Base-by-base conservation (phyloP, 2,113 vertebrate genomes). In the Haemorhous mexicanus region DNA sequence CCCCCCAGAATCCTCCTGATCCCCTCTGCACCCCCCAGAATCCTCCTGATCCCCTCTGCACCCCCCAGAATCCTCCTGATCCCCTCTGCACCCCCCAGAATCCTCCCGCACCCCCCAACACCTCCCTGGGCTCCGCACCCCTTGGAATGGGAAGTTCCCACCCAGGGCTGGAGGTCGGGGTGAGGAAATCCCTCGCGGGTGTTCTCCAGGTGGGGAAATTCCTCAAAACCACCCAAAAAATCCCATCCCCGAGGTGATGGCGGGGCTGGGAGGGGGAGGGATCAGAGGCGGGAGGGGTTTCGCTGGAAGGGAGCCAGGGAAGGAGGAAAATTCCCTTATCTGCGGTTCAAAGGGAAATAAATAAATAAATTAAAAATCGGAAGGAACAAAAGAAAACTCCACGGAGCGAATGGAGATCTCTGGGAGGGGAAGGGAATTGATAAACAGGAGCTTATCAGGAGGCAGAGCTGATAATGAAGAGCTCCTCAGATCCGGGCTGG, bases 381-480 rank as follows among this genome's bases (percentile, higher is more conserved):
- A 5, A 74, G 15, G 69, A 84, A 74, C 41, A 58, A 50, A 58
- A 30, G 62, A 33, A 27, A n/a, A 47, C 13, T 46, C 37, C 35
- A 1, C 5, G 1, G 13, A 46, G 27, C 72, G 80, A 87, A 92
- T 20, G 73, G 81, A 93, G 94, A 94, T 89, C 52, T 64, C 76
- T 14, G 68, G 59, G 50, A 62, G 56, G 62, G 67, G 82, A 95
- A 58, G 84, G 2, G 53, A 89, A 94, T 91, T 95, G 92, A 93
- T 94, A 89, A 96, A 72, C 89, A 72, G 91, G 89, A 91, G 80
- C 91, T 97, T 95, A 97, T 96, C 94, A 78, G 87, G 35, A 94
- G 73, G 91, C 56, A 82, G 68, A 78, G 93, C 68, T 91, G 95
- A 95, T 95, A 88, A 92, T 66, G 84, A 94, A 61, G 86, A 92